Evolutionary conservation across 2,113 vertebrate genomes (phyloP).

Genomic region (Cephalopholis sonnerati): DNA sequence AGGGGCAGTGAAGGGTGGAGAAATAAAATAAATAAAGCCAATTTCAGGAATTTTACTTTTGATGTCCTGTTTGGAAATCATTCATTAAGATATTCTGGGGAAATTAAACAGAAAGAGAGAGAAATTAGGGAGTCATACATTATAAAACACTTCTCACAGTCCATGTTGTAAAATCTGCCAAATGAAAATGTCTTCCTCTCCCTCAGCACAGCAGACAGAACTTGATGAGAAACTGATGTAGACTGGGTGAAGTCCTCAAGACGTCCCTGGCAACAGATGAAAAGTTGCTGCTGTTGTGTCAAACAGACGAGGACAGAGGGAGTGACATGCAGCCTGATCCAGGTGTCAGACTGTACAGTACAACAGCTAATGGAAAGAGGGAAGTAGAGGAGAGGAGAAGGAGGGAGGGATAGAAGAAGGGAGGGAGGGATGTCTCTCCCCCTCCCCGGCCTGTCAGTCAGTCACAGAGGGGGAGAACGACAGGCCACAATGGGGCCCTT

Average conservation of each 20-base stretch:
- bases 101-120: background rate
- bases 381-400: constrained; percentile 41
- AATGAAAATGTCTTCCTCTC: constrained; percentile 19
- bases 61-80: constrained; percentile 17
- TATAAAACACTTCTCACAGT: background rate
- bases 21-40: constrained; percentile 10
- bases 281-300: constrained; percentile 61
- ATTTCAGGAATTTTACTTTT: constrained; percentile 19
- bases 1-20: constrained; percentile 22
- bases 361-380: constrained; percentile 50
- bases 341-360: constrained; percentile 69
- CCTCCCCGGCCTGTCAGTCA: constrained; percentile 81
- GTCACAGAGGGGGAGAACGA: constrained; percentile 82
- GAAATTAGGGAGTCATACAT: background rate
- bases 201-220: constrained; percentile 15
- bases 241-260: constrained; percentile 43
- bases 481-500: constrained; percentile 86
- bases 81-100: background rate
- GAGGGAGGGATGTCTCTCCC: constrained; percentile 57
- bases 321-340: constrained; percentile 67
- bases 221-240: constrained; percentile 36
- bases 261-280: constrained; percentile 42
- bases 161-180: constrained; percentile 12
- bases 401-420: constrained; percentile 39
- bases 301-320: constrained; percentile 46